phyloP scores from a whole-genome alignment of 2,888 invertebrate species.

The Dasypolia templi region DNA sequence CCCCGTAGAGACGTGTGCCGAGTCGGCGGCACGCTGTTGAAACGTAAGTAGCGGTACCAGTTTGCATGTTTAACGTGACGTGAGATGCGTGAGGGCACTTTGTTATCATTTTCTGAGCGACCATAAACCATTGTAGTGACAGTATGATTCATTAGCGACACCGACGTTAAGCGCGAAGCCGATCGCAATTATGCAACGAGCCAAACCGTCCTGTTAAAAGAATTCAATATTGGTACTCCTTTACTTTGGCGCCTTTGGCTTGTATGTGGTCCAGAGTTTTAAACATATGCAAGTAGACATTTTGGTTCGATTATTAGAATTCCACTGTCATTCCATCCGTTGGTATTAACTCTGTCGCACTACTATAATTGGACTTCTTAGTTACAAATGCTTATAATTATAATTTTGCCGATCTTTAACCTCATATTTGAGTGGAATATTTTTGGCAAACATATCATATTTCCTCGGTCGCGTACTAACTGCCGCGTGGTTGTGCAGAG shows the following conservation, averaged over 20 bases:
- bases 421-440: not conserved
- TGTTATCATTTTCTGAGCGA: slow-evolving; percentile 86
- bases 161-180: slow-evolving; percentile 4
- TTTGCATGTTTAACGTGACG: slow-evolving; percentile 71
- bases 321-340: slow-evolving; percentile 42
- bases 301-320: slow-evolving; percentile 19
- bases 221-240: not conserved
- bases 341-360: slow-evolving; percentile 25
- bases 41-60: slow-evolving; percentile 84
- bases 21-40: slow-evolving; percentile 78
- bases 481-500: slow-evolving; percentile 71
- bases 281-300: slow-evolving; percentile 4
- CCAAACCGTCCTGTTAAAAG: slow-evolving; percentile 3
- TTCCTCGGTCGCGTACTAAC: not conserved
- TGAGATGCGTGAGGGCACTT: slow-evolving; percentile 73
- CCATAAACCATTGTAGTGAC: slow-evolving; percentile 65
- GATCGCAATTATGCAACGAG: not conserved
- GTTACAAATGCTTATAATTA: slow-evolving; percentile 32
- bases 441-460: not conserved
- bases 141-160: slow-evolving; percentile 41
- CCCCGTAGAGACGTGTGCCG: slow-evolving; percentile 83
- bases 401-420: not conserved
- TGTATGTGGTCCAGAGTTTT: slow-evolving; percentile 6
- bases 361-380: slow-evolving; percentile 29
- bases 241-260: slow-evolving; percentile 31